Percentiles rank a stretch among this genome's conserved stretches.
Conservation (phyloP, 2,797 vertebrate genomes). For the Remorina albescens region DNA sequence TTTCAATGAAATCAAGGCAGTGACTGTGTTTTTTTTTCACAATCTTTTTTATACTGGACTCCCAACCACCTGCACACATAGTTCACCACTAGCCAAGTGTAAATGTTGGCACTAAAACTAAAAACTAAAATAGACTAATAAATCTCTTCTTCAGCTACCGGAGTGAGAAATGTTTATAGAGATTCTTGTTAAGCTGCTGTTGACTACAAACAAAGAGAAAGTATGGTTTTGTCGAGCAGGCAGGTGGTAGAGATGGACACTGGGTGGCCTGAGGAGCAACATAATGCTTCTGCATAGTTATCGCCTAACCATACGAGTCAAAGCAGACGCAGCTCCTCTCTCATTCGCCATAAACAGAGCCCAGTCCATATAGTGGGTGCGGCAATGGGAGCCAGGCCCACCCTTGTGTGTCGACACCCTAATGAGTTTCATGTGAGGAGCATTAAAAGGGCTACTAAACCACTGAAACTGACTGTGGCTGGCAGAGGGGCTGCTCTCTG, state of each 20-base stretch:
- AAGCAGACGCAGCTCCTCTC: conserved; percentile 35
- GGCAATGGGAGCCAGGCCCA: conserved; percentile 33
- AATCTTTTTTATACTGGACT: conserved; percentile 39
- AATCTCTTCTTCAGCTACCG: conserved; percentile 46
- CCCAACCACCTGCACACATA: conserved; percentile 52
- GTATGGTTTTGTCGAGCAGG: conserved; percentile 53
- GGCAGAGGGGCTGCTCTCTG: conserved; percentile 10
- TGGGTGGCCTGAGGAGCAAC: conserved; percentile 54
- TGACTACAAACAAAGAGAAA: conserved; percentile 70
- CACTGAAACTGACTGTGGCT: conserved; percentile 47
- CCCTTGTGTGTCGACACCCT: conserved; percentile 65
- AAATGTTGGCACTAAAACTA: conserved; percentile 54
- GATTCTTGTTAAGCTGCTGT: conserved; percentile 62
- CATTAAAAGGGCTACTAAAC: conserved; percentile 70
- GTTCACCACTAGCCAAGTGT: conserved; percentile 46
- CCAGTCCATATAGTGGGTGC: conserved; percentile 46
- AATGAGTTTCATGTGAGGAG: conserved; percentile 83
- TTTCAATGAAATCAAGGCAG: conserved; percentile 9
- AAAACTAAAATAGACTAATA: conserved; percentile 46
- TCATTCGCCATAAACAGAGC: conserved; percentile 30
- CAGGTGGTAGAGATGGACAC: conserved; percentile 46
- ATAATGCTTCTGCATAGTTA: conserved; percentile 37
- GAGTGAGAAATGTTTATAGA: conserved; percentile 52
- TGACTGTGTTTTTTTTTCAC: conserved; percentile 31
- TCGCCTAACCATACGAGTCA: conserved; percentile 29